Evolutionary conservation across 2,888 invertebrate species (phyloP).

Genomic region (Dolichomitus sp.): DNA sequence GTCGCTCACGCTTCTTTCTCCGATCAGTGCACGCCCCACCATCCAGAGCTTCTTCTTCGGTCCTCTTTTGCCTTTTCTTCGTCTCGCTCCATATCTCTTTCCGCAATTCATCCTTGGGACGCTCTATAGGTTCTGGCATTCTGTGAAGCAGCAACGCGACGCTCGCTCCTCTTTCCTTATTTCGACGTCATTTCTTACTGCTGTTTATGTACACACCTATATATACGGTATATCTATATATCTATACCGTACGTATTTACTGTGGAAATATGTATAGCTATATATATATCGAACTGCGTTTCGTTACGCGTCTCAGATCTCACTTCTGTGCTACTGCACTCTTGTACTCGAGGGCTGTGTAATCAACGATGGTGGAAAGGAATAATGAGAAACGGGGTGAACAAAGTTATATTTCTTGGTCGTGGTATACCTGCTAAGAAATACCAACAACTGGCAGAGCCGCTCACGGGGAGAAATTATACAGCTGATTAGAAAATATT

Average conservation of each 20-base stretch:
- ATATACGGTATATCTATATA: not conserved
- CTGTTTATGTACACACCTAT: not conserved
- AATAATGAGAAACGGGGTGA: not conserved
- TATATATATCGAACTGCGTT: not conserved
- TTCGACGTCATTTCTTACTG: conserved; percentile 11
- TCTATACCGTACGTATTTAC: not conserved
- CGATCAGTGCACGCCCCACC: not conserved
- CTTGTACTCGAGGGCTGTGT: not conserved
- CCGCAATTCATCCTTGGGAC: conserved; percentile 1
- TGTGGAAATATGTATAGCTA: not conserved
- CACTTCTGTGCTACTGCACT: not conserved
- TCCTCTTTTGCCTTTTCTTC: conserved; percentile 16
- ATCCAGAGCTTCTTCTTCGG: not conserved
- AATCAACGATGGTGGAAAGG: conserved; percentile 16
- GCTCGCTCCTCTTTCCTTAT: conserved; percentile 13
- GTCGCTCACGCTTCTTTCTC: conserved; percentile 30
- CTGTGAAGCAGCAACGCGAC: not conserved
- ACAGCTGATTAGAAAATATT: conserved; percentile 6
- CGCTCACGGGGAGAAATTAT: not conserved
- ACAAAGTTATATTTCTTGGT: not conserved
- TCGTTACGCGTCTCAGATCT: conserved; percentile 1
- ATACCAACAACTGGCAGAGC: not conserved
- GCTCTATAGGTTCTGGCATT: not conserved
- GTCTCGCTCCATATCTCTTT: conserved; percentile 14
- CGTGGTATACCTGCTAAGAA: not conserved